Base-by-base conservation (phyloP, 2,113 vertebrate genomes). In the Catharus minimus region DNA sequence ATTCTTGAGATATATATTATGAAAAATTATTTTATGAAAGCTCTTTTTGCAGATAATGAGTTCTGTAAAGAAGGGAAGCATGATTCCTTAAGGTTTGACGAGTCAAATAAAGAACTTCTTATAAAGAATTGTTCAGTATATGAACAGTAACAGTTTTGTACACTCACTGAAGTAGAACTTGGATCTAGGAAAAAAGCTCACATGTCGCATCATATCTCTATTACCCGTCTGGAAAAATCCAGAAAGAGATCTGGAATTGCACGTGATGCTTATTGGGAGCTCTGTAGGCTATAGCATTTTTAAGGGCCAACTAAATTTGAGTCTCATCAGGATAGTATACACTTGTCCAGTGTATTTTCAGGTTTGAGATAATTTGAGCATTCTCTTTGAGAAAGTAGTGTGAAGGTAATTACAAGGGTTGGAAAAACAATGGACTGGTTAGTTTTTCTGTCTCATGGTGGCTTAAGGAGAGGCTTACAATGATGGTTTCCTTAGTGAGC, bases 261-360 rank as follows among this genome's bases (percentile, higher is more conserved):
- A 26, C 0, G 0, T 52, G 41, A 11, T 56, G 16, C 13, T 61
- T 78, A 15, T 3, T 82, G 20, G 44, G 36, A 72, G 20, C 43
- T 44, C 22, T 56, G 22, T 72, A 15, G 11, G 24, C 46, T 52
- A 1, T 7, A 53, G 46, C 17, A 19, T 52, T 82, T 68, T 56
- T 56, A 22, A 88, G 72, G 55, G 74, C 24, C 22, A 23, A 1
- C 26, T 53, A 10, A 41, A 33, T 41, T 39, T 41, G 15, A 36
- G 19, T 68, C 27, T 82, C 5, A 24, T 89, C 22, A 84, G 61
- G 36, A n/a, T 44, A 47, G 8, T 18, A 8, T 58, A 46, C 14
- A 32, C 10, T 36, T 75, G 16, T 46, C 17, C 52, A 30, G 10
- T 24, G 13, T 57, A 23, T 81, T 83, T 81, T 44, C 47, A 57